Evolutionary conservation across 2,113 vertebrate species (phyloP).

Genomic region (Amblyornis subalaris): DNA sequence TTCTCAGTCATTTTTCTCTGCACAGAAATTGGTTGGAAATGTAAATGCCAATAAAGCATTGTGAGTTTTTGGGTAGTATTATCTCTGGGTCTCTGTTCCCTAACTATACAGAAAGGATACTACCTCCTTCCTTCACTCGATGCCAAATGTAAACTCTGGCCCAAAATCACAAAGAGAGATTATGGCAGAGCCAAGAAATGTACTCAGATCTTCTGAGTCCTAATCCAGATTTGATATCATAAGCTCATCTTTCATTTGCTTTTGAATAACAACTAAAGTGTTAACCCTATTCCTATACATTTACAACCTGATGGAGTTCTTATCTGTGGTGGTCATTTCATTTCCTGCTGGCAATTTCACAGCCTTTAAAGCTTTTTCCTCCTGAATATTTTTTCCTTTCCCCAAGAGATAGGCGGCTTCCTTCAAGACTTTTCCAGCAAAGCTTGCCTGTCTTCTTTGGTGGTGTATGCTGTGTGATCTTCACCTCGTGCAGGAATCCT

Average conservation of each 20-base stretch:
- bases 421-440: neutral
- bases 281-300: neutral
- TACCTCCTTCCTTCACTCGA: conserved; percentile 24
- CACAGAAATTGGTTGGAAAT: neutral
- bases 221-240: conserved; percentile 32
- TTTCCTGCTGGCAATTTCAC: conserved; percentile 21
- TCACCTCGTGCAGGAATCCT: neutral
- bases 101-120: neutral
- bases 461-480: neutral
- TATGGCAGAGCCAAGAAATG: conserved; percentile 29
- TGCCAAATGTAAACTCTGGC: neutral
- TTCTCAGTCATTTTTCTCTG: neutral
- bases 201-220: conserved; percentile 1
- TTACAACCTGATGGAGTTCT: conserved; percentile 2
- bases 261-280: conserved; percentile 11
- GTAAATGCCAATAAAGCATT: neutral
- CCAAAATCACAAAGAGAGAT: neutral
- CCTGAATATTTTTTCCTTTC: neutral
- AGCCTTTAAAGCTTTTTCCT: neutral
- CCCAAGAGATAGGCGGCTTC: neutral
- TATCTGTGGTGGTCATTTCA: conserved; percentile 13
- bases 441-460: neutral
- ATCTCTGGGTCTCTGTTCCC: conserved; percentile 20
- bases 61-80: neutral
- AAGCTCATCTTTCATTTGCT: conserved; percentile 33